Base-by-base conservation (phyloP, 2,888 invertebrate species). In the Eupithecia subfuscata region DNA sequence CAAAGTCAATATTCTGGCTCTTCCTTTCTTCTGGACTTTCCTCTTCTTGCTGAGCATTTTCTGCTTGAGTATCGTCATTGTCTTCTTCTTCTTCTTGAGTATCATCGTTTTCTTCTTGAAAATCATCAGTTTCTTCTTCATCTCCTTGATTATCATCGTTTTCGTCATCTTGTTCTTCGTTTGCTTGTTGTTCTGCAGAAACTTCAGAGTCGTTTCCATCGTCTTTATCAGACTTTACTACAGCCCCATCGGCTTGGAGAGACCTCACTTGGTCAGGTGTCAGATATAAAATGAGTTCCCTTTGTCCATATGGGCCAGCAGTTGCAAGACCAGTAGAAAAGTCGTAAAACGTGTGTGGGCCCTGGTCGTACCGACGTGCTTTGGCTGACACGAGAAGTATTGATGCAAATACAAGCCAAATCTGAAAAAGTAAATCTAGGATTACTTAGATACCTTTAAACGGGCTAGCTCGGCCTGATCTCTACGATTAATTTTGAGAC, bases 221-320 rank as follows among this genome's bases (percentile, higher is more conserved):
- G 30, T 70, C 68, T 63, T 83, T 81, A 52, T 76, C 76, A 22
- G 87, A 83, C 71, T 84, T 83, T 7, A 88, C 84, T 30, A 84
- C 77, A 71, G 85, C 87, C 11, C 88, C 88, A 18, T 82, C 88
- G 64, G 86, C 84, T 84, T 91, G 86, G 45, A 92, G 85, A 40
- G 86, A 85, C 73, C 83, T 86, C 56, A 92, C 92, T 83, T 94
- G 92, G n/a, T 85, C 87, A 5, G 91, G 90, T 71, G 93, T 93
- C 48, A 93, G 82, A 75, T 91, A 93, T 37, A 94, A 79, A 40
- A 93, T 85, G 45, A 91, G 85, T 82, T 93, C 92, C 82, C 88
- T 90, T 65, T 84, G 87, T 75, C 86, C 86, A 75, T 84, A 80
- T 64, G 80, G 78, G 34, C 77, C 77, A 71, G 83, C 68, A 75